These are phyloP conservation scores for Eucera pruinosa DNA, from an alignment of 2,888 invertebrate species.

Conservation along the genomic window DNA sequence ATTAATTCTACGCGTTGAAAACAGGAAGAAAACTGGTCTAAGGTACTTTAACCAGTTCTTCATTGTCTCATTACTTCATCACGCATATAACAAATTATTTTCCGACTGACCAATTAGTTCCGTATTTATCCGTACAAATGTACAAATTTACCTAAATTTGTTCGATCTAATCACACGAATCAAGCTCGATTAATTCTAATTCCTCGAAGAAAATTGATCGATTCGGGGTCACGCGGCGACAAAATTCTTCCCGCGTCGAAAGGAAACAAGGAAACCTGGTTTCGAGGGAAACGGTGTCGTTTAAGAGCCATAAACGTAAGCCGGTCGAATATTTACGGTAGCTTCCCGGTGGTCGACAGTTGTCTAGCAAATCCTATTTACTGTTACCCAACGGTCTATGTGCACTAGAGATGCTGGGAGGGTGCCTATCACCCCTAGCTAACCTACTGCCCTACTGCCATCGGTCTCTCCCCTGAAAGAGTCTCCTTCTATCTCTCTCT, in stretches of 20 bases:
- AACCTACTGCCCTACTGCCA: slow-evolving; percentile 83
- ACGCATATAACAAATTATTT: too few species aligned
- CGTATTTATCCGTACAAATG: too few species aligned
- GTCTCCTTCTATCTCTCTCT: slow-evolving; percentile 48
- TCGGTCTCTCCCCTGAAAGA: slow-evolving; percentile 74
- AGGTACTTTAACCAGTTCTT: too few species aligned
- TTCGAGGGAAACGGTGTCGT: slow-evolving; percentile 50
- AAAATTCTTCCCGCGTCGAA: slow-evolving; percentile 11
- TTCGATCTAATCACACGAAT: too few species aligned
- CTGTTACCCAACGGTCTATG: slow-evolving; percentile 71
- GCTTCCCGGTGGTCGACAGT: slow-evolving; percentile 72
- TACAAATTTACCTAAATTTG: too few species aligned
- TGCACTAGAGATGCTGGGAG: slow-evolving; percentile 72
- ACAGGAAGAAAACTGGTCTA: too few species aligned
- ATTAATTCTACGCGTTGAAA: too few species aligned
- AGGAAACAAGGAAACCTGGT: slow-evolving; percentile 37
- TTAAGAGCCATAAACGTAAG: slow-evolving; percentile 68
- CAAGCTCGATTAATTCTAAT: slow-evolving; percentile 10
- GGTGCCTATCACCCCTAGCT: slow-evolving; percentile 79
- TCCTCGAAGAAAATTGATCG: too few species aligned
- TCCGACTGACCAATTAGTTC: too few species aligned
- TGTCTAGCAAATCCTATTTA: slow-evolving; percentile 80
- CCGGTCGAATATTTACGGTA: slow-evolving; percentile 72
- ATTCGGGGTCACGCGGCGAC: too few species aligned
- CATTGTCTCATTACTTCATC: too few species aligned